Conservation (phyloP, 1,140 invertebrate genomes). For the Andrena cerasifolii region DNA sequence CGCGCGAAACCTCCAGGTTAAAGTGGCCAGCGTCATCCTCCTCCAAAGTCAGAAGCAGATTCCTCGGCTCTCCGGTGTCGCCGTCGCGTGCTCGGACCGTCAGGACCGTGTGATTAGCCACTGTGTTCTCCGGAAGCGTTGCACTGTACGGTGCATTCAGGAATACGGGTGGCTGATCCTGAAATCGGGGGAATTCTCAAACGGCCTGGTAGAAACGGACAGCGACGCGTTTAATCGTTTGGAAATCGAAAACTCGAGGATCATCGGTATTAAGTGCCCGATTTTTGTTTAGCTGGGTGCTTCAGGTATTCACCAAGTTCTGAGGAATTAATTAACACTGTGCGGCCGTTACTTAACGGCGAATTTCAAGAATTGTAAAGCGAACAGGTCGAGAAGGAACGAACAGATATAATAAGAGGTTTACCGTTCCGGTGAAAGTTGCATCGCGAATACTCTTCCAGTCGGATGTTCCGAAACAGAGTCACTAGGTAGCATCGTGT, state of each 20-base stretch:
- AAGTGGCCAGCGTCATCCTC: slow-evolving; percentile 88
- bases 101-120: slow-evolving; percentile 84
- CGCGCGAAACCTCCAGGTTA: slow-evolving; percentile 82
- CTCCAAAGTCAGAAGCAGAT: slow-evolving; percentile 86
- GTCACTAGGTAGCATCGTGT: slow-evolving; percentile 14
- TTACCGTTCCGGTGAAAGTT: slow-evolving; percentile 34
- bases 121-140: slow-evolving; percentile 88
- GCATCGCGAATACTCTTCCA: not conserved
- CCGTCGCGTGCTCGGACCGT: slow-evolving; percentile 89
- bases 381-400: not conserved
- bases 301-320: not conserved
- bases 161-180: slow-evolving; percentile 91
- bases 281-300: not conserved
- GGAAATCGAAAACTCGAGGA: not conserved
- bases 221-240: not conserved
- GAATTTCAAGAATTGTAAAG: not conserved
- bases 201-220: too few species aligned
- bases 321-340: not conserved
- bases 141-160: slow-evolving; percentile 90
- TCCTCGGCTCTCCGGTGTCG: slow-evolving; percentile 88
- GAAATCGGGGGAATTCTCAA: slow-evolving; percentile 7
- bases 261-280: not conserved
- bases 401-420: not conserved
- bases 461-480: not conserved
- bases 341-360: not conserved